Evolutionary conservation across 1,140 invertebrate genomes (phyloP).

Genomic region (Lineus longissimus): DNA sequence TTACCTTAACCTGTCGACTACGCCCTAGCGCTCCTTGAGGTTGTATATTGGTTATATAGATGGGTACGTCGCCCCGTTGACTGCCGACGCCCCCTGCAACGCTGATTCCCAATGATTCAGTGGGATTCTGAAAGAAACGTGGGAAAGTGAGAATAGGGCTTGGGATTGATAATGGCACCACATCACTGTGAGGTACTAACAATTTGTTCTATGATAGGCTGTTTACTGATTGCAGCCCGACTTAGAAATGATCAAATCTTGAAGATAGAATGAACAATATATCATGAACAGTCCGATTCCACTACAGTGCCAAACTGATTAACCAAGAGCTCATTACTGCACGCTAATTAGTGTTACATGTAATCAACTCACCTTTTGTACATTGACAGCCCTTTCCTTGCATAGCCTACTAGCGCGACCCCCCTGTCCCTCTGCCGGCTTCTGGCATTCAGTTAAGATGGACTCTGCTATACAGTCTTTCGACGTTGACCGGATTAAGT

Average conservation of each 20-base stretch:
- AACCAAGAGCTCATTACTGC: too few relatives aligned
- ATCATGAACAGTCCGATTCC: too few relatives aligned
- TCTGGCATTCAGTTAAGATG: neutral
- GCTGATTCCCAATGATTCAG: constrained; percentile 57
- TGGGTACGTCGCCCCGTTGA: constrained; percentile 56
- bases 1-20: constrained; percentile 55
- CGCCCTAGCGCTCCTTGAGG: constrained; percentile 54
- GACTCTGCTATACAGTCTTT: constrained; percentile 19
- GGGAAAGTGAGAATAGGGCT: neutral
- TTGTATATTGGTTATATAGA: constrained; percentile 59
- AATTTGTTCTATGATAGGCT: too few relatives aligned
- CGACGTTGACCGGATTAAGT: constrained; percentile 45
- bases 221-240: too few relatives aligned
- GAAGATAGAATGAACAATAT: too few relatives aligned
- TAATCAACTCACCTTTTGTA: constrained; percentile 54
- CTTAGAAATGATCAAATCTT: too few relatives aligned
- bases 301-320: too few relatives aligned
- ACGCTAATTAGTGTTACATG: too few relatives aligned
- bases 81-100: constrained; percentile 57
- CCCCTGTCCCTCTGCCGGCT: neutral
- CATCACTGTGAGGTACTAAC: too few relatives aligned
- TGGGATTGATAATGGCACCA: too few relatives aligned
- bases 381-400: constrained; percentile 51
- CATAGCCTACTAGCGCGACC: constrained; percentile 18
- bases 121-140: constrained; percentile 31